Evolutionary conservation across 2,888 invertebrate species (phyloP).

Genomic region (Lasioglossum vierecki): DNA sequence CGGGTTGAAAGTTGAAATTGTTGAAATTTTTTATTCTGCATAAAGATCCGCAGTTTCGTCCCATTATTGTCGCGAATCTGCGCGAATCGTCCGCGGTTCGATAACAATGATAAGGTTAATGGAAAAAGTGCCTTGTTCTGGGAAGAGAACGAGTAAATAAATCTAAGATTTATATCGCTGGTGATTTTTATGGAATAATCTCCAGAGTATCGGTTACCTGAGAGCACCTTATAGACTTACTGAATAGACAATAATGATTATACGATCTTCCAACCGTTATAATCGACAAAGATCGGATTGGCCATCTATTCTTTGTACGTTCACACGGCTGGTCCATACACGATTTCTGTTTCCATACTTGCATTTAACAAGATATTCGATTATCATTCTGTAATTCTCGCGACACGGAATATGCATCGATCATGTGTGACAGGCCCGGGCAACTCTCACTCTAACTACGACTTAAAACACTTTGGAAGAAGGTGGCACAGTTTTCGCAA

Average conservation of each 20-base stretch:
- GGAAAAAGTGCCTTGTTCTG: slow-evolving; percentile 52
- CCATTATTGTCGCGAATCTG: not conserved
- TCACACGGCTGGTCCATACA: not conserved
- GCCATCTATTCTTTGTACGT: not conserved
- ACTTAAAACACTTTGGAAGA: too few relatives aligned
- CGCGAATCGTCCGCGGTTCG: not conserved
- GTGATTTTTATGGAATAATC: slow-evolving; percentile 55
- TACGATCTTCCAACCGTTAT: slow-evolving; percentile 33
- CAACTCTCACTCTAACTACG: too few relatives aligned
- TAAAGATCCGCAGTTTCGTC: too few relatives aligned
- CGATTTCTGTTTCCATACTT: too few relatives aligned
- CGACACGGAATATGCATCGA: not conserved
- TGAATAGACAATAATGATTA: slow-evolving; percentile 62
- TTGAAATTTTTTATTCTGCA: too few relatives aligned
- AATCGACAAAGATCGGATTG: not conserved
- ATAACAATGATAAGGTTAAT: slow-evolving; percentile 26
- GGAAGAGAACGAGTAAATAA: slow-evolving; percentile 29
- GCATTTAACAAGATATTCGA: not conserved
- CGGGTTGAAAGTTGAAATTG: too few relatives aligned
- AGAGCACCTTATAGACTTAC: slow-evolving; percentile 63
- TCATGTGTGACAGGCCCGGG: too few relatives aligned
- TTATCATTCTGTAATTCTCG: not conserved
- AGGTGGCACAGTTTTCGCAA: too few relatives aligned
- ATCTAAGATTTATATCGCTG: slow-evolving; percentile 32
- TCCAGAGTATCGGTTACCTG: slow-evolving; percentile 65